phyloP scores from a whole-genome alignment of 2,797 vertebrate genomes.

The Nyctibius grandis region DNA sequence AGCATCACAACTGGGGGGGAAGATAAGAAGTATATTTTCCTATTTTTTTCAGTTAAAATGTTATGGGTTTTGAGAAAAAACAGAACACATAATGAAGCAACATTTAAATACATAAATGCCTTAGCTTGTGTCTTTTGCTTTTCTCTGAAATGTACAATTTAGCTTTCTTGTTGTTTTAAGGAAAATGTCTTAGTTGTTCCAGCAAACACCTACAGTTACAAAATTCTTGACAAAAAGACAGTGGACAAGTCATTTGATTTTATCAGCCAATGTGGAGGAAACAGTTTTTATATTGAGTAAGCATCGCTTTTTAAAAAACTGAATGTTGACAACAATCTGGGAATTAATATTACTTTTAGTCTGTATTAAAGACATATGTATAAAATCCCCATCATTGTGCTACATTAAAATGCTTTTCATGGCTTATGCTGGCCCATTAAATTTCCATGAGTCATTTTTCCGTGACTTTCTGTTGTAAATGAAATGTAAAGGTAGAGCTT shows the following conservation, averaged over 20 bases:
- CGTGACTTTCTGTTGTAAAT: neutral
- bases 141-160: conserved; percentile 20
- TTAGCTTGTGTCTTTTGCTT: neutral
- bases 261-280: conserved; percentile 83
- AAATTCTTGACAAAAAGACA: conserved; percentile 79
- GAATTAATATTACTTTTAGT: neutral
- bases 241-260: conserved; percentile 88
- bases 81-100: neutral
- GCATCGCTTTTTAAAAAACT: conserved; percentile 48
- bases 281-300: conserved; percentile 88
- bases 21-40: neutral
- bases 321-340: neutral
- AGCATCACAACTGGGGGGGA: neutral
- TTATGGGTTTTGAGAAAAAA: neutral
- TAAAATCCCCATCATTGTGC: neutral
- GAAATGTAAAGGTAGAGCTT: neutral
- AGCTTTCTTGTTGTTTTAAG: conserved; percentile 74
- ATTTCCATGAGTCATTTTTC: conserved; percentile 24
- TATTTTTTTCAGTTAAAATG: neutral
- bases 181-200: conserved; percentile 85
- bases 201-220: conserved; percentile 80
- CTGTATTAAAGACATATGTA: neutral
- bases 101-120: neutral
- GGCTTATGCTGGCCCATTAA: neutral
- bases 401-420: neutral